These are phyloP conservation scores for Ophioninae sp. DNA, from an alignment of 2,888 invertebrate species.

Conservation along the genomic window DNA sequence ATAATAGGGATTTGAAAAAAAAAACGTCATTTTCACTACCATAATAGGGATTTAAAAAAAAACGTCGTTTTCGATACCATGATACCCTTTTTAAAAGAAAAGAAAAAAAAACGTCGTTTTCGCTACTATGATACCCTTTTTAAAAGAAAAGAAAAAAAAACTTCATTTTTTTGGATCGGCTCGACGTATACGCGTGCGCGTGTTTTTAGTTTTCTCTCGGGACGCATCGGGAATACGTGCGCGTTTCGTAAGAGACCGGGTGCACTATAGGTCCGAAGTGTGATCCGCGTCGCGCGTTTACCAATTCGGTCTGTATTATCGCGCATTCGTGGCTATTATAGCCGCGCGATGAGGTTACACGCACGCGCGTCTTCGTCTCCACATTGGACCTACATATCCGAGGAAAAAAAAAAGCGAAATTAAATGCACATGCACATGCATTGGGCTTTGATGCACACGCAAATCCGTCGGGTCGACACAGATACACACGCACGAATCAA, in stretches of 20 bases:
- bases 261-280: conserved; percentile 48
- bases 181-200: background rate
- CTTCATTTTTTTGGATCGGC: background rate
- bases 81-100: too few relatives aligned
- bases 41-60: too few relatives aligned
- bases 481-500: background rate
- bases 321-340: conserved; percentile 41
- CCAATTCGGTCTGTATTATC: conserved; percentile 47
- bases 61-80: too few relatives aligned
- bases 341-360: conserved; percentile 36
- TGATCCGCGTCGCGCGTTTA: conserved; percentile 43
- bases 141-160: too few relatives aligned
- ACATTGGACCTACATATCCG: conserved; percentile 35
- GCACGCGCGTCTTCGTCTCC: conserved; percentile 52
- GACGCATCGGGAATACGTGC: conserved; percentile 24
- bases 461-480: conserved; percentile 10
- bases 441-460: conserved; percentile 32
- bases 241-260: conserved; percentile 28
- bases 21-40: too few relatives aligned
- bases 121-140: too few relatives aligned
- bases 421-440: conserved; percentile 14
- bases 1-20: too few relatives aligned
- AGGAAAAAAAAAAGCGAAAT: background rate
- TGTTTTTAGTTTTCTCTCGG: background rate
- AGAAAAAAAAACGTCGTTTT: too few relatives aligned